These are phyloP conservation scores for Athalia rosae DNA, from an alignment of 2,888 invertebrate species.

Conservation along the genomic window DNA sequence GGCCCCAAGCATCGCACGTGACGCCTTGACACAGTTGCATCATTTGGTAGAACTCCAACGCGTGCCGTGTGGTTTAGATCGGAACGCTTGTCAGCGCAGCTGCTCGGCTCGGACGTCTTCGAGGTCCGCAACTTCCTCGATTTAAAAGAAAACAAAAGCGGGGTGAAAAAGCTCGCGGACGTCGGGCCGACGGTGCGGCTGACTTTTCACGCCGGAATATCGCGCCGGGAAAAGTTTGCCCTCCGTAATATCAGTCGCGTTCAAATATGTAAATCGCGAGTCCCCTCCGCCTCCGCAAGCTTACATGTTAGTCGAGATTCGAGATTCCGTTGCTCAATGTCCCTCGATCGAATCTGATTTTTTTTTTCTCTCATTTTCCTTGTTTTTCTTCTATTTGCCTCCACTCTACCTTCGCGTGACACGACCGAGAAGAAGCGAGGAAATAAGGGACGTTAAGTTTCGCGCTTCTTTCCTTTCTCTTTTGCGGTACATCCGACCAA, in stretches of 20 bases:
- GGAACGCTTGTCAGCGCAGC: not conserved
- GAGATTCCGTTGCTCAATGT: slow-evolving; percentile 20
- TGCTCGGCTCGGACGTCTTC: not conserved
- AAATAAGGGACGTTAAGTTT: slow-evolving; percentile 15
- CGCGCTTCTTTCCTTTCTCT: not conserved
- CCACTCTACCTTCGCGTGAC: not conserved
- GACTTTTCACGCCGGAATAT: slow-evolving; percentile 33
- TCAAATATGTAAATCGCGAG: slow-evolving; percentile 35
- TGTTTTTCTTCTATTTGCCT: no score
- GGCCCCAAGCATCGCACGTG: not conserved
- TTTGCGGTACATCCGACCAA: no score
- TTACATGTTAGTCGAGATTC: slow-evolving; percentile 23
- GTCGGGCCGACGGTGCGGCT: not conserved
- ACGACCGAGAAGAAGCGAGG: slow-evolving; percentile 7
- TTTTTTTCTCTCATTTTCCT: not conserved
- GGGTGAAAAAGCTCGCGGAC: slow-evolving; percentile 30
- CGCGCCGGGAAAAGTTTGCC: not conserved
- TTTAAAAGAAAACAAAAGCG: not conserved
- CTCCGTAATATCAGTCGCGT: slow-evolving; percentile 26
- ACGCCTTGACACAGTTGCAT: slow-evolving; percentile 38
- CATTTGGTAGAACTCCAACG: slow-evolving; percentile 36
- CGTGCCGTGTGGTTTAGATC: slow-evolving; percentile 11
- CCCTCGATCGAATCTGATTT: slow-evolving; percentile 17
- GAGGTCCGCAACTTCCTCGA: not conserved
- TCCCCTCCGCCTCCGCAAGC: not conserved